Base-by-base conservation (phyloP, 2,888 invertebrate genomes). In the Leuctra nigra region DNA sequence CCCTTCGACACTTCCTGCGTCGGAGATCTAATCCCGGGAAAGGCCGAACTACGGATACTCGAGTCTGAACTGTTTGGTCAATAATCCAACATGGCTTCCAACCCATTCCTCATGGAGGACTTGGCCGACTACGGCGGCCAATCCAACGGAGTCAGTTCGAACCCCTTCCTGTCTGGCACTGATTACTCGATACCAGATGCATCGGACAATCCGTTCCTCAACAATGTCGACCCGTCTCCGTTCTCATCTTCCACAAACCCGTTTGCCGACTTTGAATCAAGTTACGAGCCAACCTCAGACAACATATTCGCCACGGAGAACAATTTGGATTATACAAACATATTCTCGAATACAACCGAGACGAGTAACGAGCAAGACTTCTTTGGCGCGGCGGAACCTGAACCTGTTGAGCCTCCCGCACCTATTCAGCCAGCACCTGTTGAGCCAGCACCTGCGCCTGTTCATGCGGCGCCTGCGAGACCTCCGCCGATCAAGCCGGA, bases 1-100 rank as follows among this genome's bases (percentile, higher is more conserved):
- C 91, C 91, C 0, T 91, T 91, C 66, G 91, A 91, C 67, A 91
- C 91, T 0, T 88, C 89, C 3, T 86, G 87, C 64, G 88, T 87
- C 0, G 76, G 77, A 50, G 80, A 84, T 66, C 76, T 90, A 41
- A 81, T 81, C 61, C 89, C 88, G 0, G 89, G 90, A 2, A 82
- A 80, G 69, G 82, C 87, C 0, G 90, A 91, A 71, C 70, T 91
- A 0, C 87, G 87, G 67, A 69, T 88, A 18, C 72, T 91, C 0
- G 91, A 90, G 69, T 86, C 83, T 52, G 89, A 91, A 70, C 75
- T 91, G 65, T 76, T 78, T 62, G 71, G 74, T 18, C 63, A 64
- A 25, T 61, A 55, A 55, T 29, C 47, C 63, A 66, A 71, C 1
- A 75, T 73, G 63, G 73, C 77, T 16, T 87, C 86, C 46, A 91